phyloP scores from a whole-genome alignment of 2,797 vertebrate genomes.

The Acipenser transmontanus region DNA sequence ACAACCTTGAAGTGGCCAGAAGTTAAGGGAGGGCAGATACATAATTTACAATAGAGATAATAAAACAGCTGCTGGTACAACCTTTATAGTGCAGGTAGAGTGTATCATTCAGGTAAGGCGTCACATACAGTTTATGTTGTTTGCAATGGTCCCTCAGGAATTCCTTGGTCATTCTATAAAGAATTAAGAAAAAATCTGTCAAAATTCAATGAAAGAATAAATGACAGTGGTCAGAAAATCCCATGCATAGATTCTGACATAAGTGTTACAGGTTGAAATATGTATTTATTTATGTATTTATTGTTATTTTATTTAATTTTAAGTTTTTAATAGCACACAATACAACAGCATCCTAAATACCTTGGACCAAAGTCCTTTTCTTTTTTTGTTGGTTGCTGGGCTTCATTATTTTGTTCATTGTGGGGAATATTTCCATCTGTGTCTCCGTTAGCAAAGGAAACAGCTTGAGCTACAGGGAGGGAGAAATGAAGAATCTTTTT shows the following conservation, averaged over 20 bases:
- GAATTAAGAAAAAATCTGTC: not conserved
- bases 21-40: no score
- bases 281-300: not conserved
- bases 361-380: constrained; percentile 37
- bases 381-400: not conserved
- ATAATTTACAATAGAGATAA: no score
- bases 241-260: not conserved
- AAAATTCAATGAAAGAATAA: constrained; percentile 1
- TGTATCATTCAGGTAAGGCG: constrained; percentile 78
- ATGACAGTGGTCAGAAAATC: not conserved
- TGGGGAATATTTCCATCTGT: no score
- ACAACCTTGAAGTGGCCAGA: no score
- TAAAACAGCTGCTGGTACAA: constrained; percentile 24
- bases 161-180: constrained; percentile 76
- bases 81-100: constrained; percentile 92
- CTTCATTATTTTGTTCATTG: not conserved
- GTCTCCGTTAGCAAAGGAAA: no score
- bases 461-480: no score
- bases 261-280: not conserved
- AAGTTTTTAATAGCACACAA: not conserved
- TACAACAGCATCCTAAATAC: constrained; percentile 14
- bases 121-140: constrained; percentile 78
- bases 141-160: constrained; percentile 80
- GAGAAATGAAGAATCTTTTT: no score
- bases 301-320: not conserved